phyloP scores from a whole-genome alignment of 2,113 vertebrate genomes.

The Phodopus roborovskii region DNA sequence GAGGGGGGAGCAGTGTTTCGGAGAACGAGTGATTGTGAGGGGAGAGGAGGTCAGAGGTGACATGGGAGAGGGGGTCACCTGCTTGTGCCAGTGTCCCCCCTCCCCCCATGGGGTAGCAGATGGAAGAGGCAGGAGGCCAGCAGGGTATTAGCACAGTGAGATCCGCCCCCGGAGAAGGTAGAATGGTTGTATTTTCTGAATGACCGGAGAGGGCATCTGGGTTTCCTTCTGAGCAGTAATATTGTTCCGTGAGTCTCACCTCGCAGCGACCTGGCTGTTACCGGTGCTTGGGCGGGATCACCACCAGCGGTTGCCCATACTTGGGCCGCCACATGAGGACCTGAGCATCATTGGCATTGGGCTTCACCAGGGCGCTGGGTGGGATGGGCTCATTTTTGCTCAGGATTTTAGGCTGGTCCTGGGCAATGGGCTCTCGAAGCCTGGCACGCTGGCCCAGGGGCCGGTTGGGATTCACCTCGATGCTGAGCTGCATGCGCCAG shows the following conservation, averaged over 20 bases:
- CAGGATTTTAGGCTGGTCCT: constrained; percentile 95
- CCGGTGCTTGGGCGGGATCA: constrained; percentile 96
- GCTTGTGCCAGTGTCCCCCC: neutral
- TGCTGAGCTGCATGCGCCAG: constrained; percentile 97
- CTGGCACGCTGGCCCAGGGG: constrained; percentile 93
- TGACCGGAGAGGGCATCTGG: constrained; percentile 81
- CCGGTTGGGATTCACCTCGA: constrained; percentile 92
- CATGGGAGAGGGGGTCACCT: neutral
- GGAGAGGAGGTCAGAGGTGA: constrained; percentile 51
- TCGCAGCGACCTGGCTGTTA: constrained; percentile 64
- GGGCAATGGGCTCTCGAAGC: constrained; percentile 91
- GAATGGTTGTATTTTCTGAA: constrained; percentile 92
- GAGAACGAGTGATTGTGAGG: constrained; percentile 69
- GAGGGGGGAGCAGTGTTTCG: constrained; percentile 36
- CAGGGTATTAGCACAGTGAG: constrained; percentile 93
- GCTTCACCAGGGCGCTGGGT: constrained; percentile 95
- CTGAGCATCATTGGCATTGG: constrained; percentile 99
- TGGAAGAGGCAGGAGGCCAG: constrained; percentile 74
- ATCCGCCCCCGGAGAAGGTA: constrained; percentile 91
- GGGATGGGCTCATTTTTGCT: constrained; percentile 95
- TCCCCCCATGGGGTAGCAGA: constrained; percentile 77
- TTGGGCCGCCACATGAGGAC: constrained; percentile 99
- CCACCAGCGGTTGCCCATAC: constrained; percentile 91
- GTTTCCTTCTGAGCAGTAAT: constrained; percentile 66
- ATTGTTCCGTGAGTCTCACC: constrained; percentile 53